Percentiles rank a stretch among this genome's conserved stretches.
Evolutionary conservation across 1,140 invertebrate genomes (phyloP).

Genomic region (Drosophila prosaltans): DNA sequence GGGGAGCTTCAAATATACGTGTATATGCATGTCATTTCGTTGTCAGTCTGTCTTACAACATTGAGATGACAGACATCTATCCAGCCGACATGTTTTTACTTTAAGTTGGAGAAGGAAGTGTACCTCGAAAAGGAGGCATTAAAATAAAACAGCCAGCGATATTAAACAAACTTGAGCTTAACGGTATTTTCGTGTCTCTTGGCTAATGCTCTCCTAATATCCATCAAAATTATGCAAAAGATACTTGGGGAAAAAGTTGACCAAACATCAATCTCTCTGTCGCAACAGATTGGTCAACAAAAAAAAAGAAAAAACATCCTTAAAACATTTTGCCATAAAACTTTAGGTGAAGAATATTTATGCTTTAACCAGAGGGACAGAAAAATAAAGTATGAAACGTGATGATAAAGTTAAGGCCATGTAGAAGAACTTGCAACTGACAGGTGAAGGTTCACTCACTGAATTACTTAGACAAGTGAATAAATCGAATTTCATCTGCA

Average conservation of each 20-base stretch:
- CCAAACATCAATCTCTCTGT: constrained; percentile 5
- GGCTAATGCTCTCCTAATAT: background rate
- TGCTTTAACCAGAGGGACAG: no score
- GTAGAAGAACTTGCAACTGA: background rate
- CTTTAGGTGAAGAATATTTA: no score
- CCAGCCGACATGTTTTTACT: background rate
- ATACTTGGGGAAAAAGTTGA: background rate
- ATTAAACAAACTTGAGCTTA: constrained; percentile 7
- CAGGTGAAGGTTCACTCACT: constrained; percentile 1
- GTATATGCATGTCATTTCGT: constrained; percentile 4
- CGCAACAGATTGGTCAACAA: background rate
- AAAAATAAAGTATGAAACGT: no score
- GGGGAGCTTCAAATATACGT: background rate
- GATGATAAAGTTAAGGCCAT: background rate
- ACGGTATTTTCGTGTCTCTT: background rate
- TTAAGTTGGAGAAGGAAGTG: background rate
- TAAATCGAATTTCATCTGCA: constrained; percentile 11
- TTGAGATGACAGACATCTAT: constrained; percentile 5
- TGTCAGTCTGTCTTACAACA: constrained; percentile 3
- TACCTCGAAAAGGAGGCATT: background rate
- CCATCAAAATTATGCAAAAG: constrained; percentile 1
- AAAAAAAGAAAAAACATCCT: no score
- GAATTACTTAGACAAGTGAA: constrained; percentile 1
- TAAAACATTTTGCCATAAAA: no score
- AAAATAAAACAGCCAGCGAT: background rate